A percentile compares a stretch with the other conserved stretches of the same genome.
Evolutionary conservation across 1,140 invertebrate genomes (phyloP).

Genomic region (Plectus sambesii): DNA sequence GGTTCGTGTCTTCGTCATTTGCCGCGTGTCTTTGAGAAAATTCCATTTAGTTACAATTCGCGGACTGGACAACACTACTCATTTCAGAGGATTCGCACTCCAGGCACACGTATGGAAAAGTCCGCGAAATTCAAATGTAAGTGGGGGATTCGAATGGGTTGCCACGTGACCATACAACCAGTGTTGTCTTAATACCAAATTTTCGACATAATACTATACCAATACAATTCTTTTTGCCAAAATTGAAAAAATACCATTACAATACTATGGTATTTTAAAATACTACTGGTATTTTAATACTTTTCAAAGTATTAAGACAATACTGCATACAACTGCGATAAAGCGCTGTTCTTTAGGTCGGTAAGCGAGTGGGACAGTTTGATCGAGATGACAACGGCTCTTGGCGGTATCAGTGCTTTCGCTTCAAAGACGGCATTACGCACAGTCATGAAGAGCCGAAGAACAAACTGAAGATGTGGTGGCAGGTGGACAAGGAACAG

Average conservation of each 20-base stretch:
- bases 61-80: slow-evolving; percentile 27
- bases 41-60: slow-evolving; percentile 34
- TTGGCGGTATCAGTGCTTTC: slow-evolving; percentile 41
- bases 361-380: slow-evolving; percentile 36
- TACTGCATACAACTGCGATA: slow-evolving; percentile 8
- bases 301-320: too few species aligned
- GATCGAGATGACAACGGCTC: slow-evolving; percentile 44
- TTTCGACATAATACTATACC: too few species aligned
- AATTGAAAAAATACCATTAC: too few species aligned
- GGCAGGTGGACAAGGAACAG: slow-evolving; percentile 40
- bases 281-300: too few species aligned
- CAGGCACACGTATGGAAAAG: slow-evolving; percentile 40
- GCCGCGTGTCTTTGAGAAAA: slow-evolving; percentile 20
- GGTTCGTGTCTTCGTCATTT: slow-evolving; percentile 23
- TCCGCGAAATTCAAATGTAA: slow-evolving; percentile 20
- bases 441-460: slow-evolving; percentile 42
- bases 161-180: too few species aligned
- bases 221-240: too few species aligned
- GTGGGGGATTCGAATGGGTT: slow-evolving; percentile 1
- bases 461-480: slow-evolving; percentile 36
- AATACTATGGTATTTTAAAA: too few species aligned
- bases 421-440: slow-evolving; percentile 35
- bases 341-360: slow-evolving; percentile 28
- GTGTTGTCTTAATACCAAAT: too few species aligned
- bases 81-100: slow-evolving; percentile 44